Percentiles rank a stretch among this genome's conserved stretches.
Evolutionary conservation across 2,113 vertebrate genomes (phyloP).

Genomic region (Rostratula benghalensis): DNA sequence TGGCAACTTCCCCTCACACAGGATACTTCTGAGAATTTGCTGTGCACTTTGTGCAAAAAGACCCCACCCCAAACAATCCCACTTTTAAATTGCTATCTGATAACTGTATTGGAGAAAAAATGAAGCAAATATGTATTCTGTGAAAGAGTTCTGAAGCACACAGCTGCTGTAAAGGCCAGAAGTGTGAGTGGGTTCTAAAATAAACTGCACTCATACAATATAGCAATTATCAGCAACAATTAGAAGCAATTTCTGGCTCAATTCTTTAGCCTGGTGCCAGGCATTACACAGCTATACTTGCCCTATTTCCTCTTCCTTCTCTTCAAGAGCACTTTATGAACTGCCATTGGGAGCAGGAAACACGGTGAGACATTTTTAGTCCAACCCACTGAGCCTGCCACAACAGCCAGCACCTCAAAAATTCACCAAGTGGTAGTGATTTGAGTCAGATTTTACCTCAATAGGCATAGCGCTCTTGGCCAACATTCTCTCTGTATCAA

Average conservation of each 20-base stretch:
- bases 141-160: not conserved
- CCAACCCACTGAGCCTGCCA: not conserved
- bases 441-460: slow-evolving; percentile 78
- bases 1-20: not conserved
- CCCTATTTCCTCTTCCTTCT: not conserved
- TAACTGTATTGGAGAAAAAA: not conserved
- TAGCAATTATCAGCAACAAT: not conserved
- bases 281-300: not conserved
- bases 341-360: not conserved
- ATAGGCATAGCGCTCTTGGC: slow-evolving; percentile 98
- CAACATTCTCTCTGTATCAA: slow-evolving; percentile 97
- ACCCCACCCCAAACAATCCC: not conserved
- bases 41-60: not conserved
- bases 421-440: not conserved
- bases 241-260: not conserved
- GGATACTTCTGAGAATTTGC: not conserved
- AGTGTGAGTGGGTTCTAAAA: not conserved
- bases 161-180: too few relatives aligned
- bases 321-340: not conserved
- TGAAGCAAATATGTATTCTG: not conserved
- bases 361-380: not conserved
- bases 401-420: not conserved
- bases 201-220: not conserved
- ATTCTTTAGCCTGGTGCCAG: not conserved
- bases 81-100: not conserved